A percentile compares a stretch with the other conserved stretches of the same genome.
phyloP scores from a whole-genome alignment of 37 sponge, comb jelly and placozoan species.

The Diacarnus erythraeanus region DNA sequence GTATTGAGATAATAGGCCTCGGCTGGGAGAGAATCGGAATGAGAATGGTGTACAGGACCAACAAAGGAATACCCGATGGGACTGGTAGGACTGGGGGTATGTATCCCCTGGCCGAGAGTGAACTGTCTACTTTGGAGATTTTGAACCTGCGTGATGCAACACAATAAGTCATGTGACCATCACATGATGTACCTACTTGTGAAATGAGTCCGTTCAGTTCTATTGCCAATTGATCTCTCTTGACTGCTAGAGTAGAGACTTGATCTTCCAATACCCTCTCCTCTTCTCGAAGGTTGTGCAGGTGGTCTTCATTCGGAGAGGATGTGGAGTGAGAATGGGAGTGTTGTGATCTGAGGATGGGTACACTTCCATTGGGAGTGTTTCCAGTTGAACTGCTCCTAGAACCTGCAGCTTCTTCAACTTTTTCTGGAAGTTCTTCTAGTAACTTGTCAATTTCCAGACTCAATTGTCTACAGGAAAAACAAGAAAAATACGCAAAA shows the following conservation, averaged over 20 bases:
- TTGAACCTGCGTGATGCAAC: slow-evolving; percentile 34
- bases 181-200: slow-evolving; percentile 8
- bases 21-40: slow-evolving; percentile 15
- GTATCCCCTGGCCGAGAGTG: slow-evolving; percentile 1
- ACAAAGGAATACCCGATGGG: no score
- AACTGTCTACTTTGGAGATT: slow-evolving; percentile 3
- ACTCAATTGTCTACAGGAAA: no score
- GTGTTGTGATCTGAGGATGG: no score
- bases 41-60: neutral
- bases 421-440: no score
- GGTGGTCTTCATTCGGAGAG: no score
- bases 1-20: neutral
- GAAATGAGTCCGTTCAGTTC: slow-evolving; percentile 36
- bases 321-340: no score
- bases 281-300: slow-evolving; percentile 14
- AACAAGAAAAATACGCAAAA: no score
- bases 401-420: no score
- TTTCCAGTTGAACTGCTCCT: no score
- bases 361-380: no score
- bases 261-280: slow-evolving; percentile 6
- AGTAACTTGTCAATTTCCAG: no score
- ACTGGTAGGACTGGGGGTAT: neutral
- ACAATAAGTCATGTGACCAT: neutral
- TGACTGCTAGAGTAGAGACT: neutral
- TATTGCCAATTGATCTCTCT: slow-evolving; percentile 24